A percentile compares a stretch with the other conserved stretches of the same genome.
phyloP scores from a whole-genome alignment of 2,888 invertebrate genomes.

The Drosophila borborema region DNA sequence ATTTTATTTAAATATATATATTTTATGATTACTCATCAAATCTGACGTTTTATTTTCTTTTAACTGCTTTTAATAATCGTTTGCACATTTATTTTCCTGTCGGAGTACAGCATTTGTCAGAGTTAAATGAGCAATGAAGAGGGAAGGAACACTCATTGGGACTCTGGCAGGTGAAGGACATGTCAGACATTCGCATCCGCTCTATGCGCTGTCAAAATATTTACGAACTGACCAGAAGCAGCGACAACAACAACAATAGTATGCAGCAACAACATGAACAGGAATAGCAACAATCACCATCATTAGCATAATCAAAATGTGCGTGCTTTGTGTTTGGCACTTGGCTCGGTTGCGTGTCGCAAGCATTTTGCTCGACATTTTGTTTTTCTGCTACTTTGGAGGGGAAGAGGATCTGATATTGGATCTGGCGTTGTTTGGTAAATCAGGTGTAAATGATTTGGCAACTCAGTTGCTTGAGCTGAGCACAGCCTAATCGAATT shows the following conservation, averaged over 20 bases:
- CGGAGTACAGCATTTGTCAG: conserved; percentile 15
- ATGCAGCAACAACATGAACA: conserved; percentile 5
- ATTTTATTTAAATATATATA: neutral
- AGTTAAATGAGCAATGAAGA: conserved; percentile 45
- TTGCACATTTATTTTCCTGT: neutral
- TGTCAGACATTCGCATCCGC: conserved; percentile 48
- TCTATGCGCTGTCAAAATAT: conserved; percentile 52
- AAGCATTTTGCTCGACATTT: conserved; percentile 37
- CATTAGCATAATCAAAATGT: conserved; percentile 77
- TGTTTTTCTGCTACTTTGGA: conserved; percentile 25
- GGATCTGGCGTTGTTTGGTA: conserved; percentile 21
- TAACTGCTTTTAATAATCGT: conserved; percentile 2
- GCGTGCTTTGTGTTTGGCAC: conserved; percentile 59
- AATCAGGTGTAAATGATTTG: conserved; percentile 77
- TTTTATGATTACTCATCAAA: conserved; percentile 15
- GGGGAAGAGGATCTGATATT: conserved; percentile 10
- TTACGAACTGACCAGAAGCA: conserved; percentile 51
- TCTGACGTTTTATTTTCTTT: neutral
- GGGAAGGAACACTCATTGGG: conserved; percentile 19
- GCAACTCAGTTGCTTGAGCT: conserved; percentile 38
- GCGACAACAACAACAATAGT: conserved; percentile 4
- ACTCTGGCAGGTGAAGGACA: conserved; percentile 32
- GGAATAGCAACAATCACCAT: conserved; percentile 39
- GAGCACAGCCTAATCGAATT: conserved; percentile 46
- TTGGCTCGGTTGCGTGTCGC: conserved; percentile 60